phyloP scores from a whole-genome alignment of 1,140 invertebrate species.

The Stenopsyche tienmushanensis region DNA sequence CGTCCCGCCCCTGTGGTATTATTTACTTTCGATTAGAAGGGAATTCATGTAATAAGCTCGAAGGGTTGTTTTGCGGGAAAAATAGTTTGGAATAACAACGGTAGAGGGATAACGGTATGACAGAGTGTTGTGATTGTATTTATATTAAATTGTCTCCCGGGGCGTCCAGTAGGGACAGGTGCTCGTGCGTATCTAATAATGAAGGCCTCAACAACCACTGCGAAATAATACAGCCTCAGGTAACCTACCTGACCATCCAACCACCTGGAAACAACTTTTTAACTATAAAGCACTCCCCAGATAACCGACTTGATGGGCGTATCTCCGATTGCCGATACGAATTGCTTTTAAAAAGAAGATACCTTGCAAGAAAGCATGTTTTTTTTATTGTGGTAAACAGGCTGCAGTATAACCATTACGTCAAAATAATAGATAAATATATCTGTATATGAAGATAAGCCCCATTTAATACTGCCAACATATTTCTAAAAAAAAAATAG shows the following conservation, averaged over 20 bases:
- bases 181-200: slow-evolving; percentile 27
- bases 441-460: no score
- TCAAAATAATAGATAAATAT: no score
- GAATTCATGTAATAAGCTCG: slow-evolving; percentile 7
- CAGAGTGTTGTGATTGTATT: slow-evolving; percentile 29
- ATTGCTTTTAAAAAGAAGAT: no score
- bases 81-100: slow-evolving; percentile 21
- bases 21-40: slow-evolving; percentile 22
- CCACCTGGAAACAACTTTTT: no score
- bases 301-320: no score
- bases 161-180: slow-evolving; percentile 24
- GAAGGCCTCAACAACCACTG: slow-evolving; percentile 15
- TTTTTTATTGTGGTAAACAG: no score
- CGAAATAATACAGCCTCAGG: not conserved
- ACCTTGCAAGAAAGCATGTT: no score
- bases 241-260: not conserved
- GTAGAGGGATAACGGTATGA: not conserved
- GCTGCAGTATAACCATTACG: no score
- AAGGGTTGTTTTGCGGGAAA: slow-evolving; percentile 1
- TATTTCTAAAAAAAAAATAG: no score
- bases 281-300: no score
- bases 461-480: no score
- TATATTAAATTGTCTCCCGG: slow-evolving; percentile 30
- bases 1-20: not conserved
- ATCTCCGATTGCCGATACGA: no score